Evolutionary conservation across 2,113 vertebrate species (phyloP), one percentile per base, ranked within the genome.

Genomic region (Rallus limicola): DNA sequence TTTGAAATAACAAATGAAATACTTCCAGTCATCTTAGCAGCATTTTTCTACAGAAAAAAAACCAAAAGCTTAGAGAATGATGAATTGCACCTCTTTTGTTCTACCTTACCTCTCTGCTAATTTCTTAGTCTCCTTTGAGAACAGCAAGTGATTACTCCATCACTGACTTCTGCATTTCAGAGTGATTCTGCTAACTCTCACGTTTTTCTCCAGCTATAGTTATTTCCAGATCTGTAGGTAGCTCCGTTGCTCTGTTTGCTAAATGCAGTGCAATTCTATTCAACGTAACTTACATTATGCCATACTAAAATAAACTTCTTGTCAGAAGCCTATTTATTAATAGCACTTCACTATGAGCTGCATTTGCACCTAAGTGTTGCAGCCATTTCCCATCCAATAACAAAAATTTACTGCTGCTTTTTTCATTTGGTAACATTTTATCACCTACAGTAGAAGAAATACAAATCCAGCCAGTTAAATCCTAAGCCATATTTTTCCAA

Each of bases 301-400:
- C 87, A 34, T 52, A 81, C 9, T 86, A 83, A 97, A 98, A 85
- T 75, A 97, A 97, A 93, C 56, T 84, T 90, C 71, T 44, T 86
- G 26, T 87, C 91, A 93, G 62, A 84, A 86, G 6, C 17, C 33
- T 62, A 46, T 96, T 95, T 96, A 90, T 95, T 97, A 87, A 95
- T 94, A 92, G 56, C 53, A 81, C 67, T 97, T 96, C 74, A 86
- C 52, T 95, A 90, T 77, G 78, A 94, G 40, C 81, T 95, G 40
- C 80, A 60, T 96, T 97, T 97, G 92, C 74, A 93, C 72, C 65
- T 89, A 96, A 95, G 70, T 87, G 58, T 77, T 76, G 36, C 42
- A 75, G 83, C 80, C 75, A 52, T 96, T 97, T 97, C 87, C 94
- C 56, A 48, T 90, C 50, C 48, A 96, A 82, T 94, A 96, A 89